Conservation (phyloP, 2,888 invertebrate genomes). For the Didymodactylos carnosus region DNA sequence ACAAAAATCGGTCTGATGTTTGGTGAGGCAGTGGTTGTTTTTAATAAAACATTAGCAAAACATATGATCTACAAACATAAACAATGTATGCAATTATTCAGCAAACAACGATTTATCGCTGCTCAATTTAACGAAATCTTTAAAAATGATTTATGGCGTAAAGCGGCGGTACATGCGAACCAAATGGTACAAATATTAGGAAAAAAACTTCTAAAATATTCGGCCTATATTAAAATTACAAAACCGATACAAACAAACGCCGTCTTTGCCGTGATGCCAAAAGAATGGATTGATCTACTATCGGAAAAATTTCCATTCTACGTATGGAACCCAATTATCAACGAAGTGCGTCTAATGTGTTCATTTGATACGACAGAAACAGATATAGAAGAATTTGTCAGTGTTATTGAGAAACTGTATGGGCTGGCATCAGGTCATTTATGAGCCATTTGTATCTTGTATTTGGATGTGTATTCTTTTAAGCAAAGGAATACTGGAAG, state of each 20-base stretch:
- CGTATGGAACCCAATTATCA: neutral
- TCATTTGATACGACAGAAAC: neutral
- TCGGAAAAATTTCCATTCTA: neutral
- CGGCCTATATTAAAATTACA: neutral
- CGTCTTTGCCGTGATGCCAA: neutral
- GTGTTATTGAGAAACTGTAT: too few relatives aligned
- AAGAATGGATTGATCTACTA: neutral
- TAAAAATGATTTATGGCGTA: neutral
- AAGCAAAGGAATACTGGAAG: too few relatives aligned
- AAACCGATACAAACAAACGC: neutral
- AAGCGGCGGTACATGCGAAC: neutral
- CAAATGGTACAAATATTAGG: neutral
- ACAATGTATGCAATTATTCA: neutral
- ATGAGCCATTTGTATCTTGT: too few relatives aligned
- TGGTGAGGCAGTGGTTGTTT: neutral
- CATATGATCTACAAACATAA: neutral
- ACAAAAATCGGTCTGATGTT: neutral
- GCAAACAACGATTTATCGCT: neutral
- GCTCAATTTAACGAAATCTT: neutral
- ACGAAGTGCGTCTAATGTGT: neutral
- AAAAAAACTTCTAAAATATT: neutral
- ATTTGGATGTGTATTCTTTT: too few relatives aligned
- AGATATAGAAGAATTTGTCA: neutral
- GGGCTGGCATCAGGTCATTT: too few relatives aligned
- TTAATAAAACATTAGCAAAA: neutral